A percentile compares a stretch with the other conserved stretches of the same genome.
Evolutionary conservation across 2,888 invertebrate genomes (phyloP).

Genomic region (Kryphioiulus occultus): DNA sequence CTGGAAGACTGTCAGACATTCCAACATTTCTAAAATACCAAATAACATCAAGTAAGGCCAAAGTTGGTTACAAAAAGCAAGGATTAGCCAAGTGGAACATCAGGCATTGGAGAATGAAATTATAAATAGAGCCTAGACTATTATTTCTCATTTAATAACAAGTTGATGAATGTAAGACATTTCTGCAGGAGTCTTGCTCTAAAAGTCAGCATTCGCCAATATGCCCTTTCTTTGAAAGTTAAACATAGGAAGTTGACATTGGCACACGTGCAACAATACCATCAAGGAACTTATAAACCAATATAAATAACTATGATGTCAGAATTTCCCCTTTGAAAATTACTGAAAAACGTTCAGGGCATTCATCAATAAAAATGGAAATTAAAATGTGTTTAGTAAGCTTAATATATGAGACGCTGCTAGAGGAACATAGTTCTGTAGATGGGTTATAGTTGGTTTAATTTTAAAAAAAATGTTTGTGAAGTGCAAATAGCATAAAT

Average conservation of each 20-base stretch:
- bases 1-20: not conserved
- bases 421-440: not conserved
- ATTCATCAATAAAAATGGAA: not conserved
- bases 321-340: not conserved
- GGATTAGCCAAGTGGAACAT: not conserved
- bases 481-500: not conserved
- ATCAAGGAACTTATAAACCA: constrained; percentile 6
- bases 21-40: not conserved
- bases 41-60: not conserved
- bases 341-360: not conserved
- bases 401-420: not conserved
- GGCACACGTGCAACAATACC: not conserved
- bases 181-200: not conserved
- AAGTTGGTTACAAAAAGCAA: not conserved
- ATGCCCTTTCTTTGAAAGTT: not conserved
- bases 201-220: not conserved
- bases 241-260: not conserved
- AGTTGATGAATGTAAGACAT: not conserved
- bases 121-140: not conserved
- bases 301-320: constrained; percentile 8
- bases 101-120: not conserved
- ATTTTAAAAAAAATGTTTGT: not conserved
- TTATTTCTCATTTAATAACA: not conserved
- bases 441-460: not conserved
- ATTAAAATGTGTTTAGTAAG: not conserved